Conservation (phyloP, 2,888 invertebrate genomes). For the Hemithea aestivaria region DNA sequence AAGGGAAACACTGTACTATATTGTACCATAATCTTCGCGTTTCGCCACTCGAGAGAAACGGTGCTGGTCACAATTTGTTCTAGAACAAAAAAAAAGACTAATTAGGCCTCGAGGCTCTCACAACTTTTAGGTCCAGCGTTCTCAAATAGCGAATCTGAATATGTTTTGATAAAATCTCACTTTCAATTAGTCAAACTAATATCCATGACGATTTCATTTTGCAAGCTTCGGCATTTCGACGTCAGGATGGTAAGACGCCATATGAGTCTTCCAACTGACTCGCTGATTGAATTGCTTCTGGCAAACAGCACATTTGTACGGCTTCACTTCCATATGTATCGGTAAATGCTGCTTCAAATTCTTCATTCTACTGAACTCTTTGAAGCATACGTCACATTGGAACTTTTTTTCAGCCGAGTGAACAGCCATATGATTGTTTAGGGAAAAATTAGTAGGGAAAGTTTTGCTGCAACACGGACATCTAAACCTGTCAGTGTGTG, state of each 20-base stretch:
- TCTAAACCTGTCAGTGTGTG: conserved; percentile 26
- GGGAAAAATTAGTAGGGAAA: conserved; percentile 16
- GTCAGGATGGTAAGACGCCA: conserved; percentile 24
- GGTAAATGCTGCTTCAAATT: conserved; percentile 21
- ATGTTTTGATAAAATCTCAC: too few relatives aligned
- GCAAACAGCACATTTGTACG: conserved; percentile 22
- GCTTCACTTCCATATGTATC: conserved; percentile 23
- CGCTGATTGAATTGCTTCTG: conserved; percentile 26
- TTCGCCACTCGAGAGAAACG: conserved; percentile 25
- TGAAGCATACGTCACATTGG: conserved; percentile 20
- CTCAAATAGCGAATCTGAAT: too few relatives aligned
- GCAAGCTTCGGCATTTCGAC: not conserved
- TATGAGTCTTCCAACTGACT: conserved; percentile 24
- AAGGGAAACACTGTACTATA: conserved; percentile 69
- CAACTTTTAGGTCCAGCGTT: too few relatives aligned
- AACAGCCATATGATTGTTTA: conserved; percentile 16
- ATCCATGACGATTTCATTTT: not conserved
- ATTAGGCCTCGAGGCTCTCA: too few relatives aligned
- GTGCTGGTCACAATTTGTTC: conserved; percentile 45
- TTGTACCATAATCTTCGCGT: conserved; percentile 64
- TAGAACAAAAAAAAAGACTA: conserved; percentile 67
- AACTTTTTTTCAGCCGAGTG: conserved; percentile 22
- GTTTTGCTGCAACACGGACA: conserved; percentile 21
- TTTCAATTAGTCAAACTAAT: too few relatives aligned
- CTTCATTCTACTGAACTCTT: conserved; percentile 18